Evolutionary conservation across 2,888 invertebrate genomes (phyloP), one percentile per base, ranked within the genome.

Genomic region (Nowickia ferox): DNA sequence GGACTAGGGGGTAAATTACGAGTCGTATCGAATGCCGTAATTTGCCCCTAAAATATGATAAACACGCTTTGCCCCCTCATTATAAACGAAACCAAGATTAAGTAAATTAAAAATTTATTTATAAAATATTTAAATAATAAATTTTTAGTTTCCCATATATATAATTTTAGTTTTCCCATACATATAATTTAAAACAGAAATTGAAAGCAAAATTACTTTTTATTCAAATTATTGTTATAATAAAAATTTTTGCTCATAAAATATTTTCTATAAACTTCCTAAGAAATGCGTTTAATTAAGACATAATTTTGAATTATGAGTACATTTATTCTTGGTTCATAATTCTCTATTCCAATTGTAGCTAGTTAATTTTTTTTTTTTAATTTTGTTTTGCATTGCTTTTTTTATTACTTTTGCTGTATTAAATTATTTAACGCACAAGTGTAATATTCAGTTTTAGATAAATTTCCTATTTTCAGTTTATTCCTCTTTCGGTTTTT

Each of bases 341-440:
- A 51, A 51, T 61, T 69, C 17, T n/a, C 44, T 61, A 77, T 76
- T 71, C 79, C 66, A 66, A 76, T 38, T 65, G 55, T 66, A 76
- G 72, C 42, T 53, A 17, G 71, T 46, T 76, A 5, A 65, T 59
- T 48, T 51, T 44, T 65, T 59, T 48, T 51, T 44, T 65, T 2
- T 55, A 13, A 5, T 61, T 69, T 19, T 19, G 42, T 59, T 17
- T 19, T 71, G 30, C 30, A 69, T 68, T 61, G 57, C 61, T 61
- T 22, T 59, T 81, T 48, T 78, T 79, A 75, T 65, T 48, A 80
- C 57, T 48, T 59, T 65, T 57, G 55, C 53, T 72, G 76, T 72
- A 69, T 81, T 5, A 42, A 57, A 59, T 13, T 30, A 11, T 22
- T 72, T 13, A 53, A 77, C 66, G 66, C 80, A 80, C 61, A 59